Conservation (phyloP, 2,113 vertebrate species). For the Rana temporaria region DNA sequence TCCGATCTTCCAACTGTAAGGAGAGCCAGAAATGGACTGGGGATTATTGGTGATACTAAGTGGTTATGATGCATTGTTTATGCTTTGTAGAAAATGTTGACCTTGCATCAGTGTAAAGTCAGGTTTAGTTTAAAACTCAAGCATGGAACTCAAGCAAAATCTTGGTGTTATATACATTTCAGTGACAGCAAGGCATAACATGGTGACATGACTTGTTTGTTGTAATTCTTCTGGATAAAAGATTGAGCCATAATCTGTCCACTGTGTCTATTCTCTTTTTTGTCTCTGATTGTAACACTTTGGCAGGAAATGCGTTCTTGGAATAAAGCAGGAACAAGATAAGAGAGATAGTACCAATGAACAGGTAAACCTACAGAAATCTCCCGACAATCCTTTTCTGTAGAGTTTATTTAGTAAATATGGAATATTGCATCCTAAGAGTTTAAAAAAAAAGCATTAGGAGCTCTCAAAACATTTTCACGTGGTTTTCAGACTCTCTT, state of each 20-base stretch:
- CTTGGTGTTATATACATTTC: neutral
- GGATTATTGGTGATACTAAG: constrained; percentile 36
- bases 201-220: neutral
- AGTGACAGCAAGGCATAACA: constrained; percentile 3
- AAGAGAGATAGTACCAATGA: no score
- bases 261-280: neutral
- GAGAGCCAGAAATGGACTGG: neutral
- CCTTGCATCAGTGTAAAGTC: constrained; percentile 5
- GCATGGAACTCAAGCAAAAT: neutral
- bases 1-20: constrained; percentile 25
- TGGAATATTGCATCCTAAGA: no score
- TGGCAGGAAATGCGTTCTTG: neutral
- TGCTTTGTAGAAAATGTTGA: constrained; percentile 30
- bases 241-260: neutral
- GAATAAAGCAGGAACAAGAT: no score
- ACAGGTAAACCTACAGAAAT: no score
- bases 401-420: no score
- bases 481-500: no score
- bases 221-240: neutral
- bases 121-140: constrained; percentile 5
- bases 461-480: no score
- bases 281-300: neutral
- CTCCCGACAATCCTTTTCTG: no score
- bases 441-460: no score
- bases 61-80: constrained; percentile 36